A percentile compares a stretch with the other conserved stretches of the same genome.
Conservation (phyloP, 2,888 invertebrate genomes). For the Synanthedon tipuliformis region DNA sequence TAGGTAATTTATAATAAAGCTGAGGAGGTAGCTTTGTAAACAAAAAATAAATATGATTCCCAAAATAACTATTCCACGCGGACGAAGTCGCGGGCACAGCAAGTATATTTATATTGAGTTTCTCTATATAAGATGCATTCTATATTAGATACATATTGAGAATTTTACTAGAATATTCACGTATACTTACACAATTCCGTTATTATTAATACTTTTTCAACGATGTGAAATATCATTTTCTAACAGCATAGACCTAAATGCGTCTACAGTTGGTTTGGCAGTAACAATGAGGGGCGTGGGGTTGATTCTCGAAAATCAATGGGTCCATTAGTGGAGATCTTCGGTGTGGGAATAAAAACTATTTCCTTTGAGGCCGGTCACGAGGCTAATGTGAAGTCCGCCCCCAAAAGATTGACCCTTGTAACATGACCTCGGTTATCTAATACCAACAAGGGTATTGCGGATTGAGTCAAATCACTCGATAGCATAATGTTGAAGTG, state of each 20-base stretch:
- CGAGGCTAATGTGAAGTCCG: slow-evolving; percentile 47
- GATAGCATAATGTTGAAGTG: not conserved
- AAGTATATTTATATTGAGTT: no score
- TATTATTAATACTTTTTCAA: not conserved
- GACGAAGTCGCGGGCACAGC: no score
- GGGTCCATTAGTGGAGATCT: slow-evolving; percentile 51
- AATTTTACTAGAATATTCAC: no score
- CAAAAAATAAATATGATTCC: no score
- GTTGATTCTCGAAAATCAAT: slow-evolving; percentile 49
- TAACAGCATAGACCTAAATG: not conserved
- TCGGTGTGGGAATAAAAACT: slow-evolving; percentile 16
- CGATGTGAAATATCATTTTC: not conserved
- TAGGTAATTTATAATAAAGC: no score
- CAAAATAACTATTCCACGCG: no score
- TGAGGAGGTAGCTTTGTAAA: no score
- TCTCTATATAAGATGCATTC: not conserved
- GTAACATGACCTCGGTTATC: slow-evolving; percentile 36
- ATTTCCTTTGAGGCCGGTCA: slow-evolving; percentile 51
- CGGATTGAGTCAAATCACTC: not conserved
- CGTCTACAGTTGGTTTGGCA: slow-evolving; percentile 21
- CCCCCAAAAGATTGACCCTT: slow-evolving; percentile 47
- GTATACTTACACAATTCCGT: no score
- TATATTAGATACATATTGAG: not conserved
- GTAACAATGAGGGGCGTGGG: slow-evolving; percentile 22
- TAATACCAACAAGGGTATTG: slow-evolving; percentile 1